Conservation (phyloP, 1,140 invertebrate species). For the Nilaparvata lugens region DNA sequence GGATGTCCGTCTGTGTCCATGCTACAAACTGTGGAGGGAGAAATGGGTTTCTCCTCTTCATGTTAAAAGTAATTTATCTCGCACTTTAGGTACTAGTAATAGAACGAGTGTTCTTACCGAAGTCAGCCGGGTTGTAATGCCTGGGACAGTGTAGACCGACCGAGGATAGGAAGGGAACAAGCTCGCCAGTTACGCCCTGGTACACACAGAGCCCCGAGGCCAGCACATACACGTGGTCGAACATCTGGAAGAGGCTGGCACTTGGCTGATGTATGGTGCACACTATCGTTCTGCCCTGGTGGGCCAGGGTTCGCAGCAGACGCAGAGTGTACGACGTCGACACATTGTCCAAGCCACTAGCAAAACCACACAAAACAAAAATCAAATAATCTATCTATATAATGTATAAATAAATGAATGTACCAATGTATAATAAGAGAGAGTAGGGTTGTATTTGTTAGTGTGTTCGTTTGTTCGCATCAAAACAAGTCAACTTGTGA, state of each 20-base stretch:
- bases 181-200: slow-evolving; percentile 50
- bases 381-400: background rate
- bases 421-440: no score
- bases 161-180: slow-evolving; percentile 59
- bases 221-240: slow-evolving; percentile 59
- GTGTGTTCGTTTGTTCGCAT: no score
- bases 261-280: slow-evolving; percentile 81
- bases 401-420: no score
- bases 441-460: no score
- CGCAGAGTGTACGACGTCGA: slow-evolving; percentile 57
- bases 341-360: slow-evolving; percentile 65
- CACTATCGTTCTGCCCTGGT: slow-evolving; percentile 62
- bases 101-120: slow-evolving; percentile 17
- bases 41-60: no score
- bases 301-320: slow-evolving; percentile 44
- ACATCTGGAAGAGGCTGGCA: slow-evolving; percentile 65
- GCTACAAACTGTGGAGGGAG: no score
- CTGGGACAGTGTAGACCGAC: slow-evolving; percentile 60
- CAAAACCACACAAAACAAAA: slow-evolving; percentile 3
- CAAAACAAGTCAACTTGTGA: no score
- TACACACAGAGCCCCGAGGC: slow-evolving; percentile 61
- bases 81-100: no score
- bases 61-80: no score
- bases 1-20: no score
- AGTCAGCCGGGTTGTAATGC: slow-evolving; percentile 79